phyloP scores from a whole-genome alignment of 2,113 vertebrate genomes.

The Aplodontia rufa region DNA sequence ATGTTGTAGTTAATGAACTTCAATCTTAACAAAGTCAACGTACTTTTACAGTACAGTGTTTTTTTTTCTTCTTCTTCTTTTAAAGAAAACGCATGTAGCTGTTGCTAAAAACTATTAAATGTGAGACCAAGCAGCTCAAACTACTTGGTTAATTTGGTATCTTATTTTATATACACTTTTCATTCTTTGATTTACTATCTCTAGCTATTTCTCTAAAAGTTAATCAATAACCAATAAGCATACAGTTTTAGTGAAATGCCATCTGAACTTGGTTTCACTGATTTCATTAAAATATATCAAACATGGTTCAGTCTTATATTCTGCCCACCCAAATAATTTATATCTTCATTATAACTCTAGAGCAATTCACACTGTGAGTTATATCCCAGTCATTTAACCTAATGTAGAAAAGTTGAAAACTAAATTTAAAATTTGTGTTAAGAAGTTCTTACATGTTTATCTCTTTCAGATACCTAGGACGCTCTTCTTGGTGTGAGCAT shows the following conservation, averaged over 20 bases:
- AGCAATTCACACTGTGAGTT: background rate
- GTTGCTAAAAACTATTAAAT: background rate
- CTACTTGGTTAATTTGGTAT: background rate
- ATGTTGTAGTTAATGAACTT: background rate
- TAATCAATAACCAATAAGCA: background rate
- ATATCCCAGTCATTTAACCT: conserved; percentile 30
- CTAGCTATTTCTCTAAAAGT: conserved; percentile 33
- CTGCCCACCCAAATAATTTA: conserved; percentile 5
- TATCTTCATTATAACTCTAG: conserved; percentile 37
- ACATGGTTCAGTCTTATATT: conserved; percentile 24
- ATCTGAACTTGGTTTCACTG: conserved; percentile 30
- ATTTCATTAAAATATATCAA: conserved; percentile 56
- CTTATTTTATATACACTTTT: background rate
- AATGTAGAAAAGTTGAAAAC: conserved; percentile 31
- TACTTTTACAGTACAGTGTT: background rate
- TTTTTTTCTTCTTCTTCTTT: background rate
- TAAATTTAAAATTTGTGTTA: conserved; percentile 28
- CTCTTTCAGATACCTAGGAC: conserved; percentile 27
- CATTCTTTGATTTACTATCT: background rate
- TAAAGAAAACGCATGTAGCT: background rate
- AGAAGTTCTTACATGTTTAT: background rate
- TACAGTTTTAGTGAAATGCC: conserved; percentile 36
- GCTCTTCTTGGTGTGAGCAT: background rate
- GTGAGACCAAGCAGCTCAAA: background rate
- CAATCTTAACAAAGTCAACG: background rate